A percentile compares a stretch with the other conserved stretches of the same genome.
phyloP scores from a whole-genome alignment of 2,797 vertebrate species.

The Enteromius mattozi region DNA sequence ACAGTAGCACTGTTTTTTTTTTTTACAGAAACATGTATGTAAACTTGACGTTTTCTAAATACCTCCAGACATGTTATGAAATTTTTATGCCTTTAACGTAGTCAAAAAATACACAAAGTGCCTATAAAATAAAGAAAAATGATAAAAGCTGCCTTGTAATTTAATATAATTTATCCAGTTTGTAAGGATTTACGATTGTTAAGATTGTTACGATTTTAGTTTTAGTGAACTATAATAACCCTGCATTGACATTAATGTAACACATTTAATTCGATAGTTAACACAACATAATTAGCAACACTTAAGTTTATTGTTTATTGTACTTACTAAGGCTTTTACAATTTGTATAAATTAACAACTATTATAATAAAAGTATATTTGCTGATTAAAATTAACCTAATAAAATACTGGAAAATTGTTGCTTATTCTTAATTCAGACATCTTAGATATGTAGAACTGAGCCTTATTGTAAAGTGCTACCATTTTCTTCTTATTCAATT shows the following conservation, averaged over 20 bases:
- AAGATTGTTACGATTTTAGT: too few relatives aligned
- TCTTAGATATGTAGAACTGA: neutral
- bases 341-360: neutral
- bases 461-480: neutral
- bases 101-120: too few relatives aligned
- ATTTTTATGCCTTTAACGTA: too few relatives aligned
- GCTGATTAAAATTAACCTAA: neutral
- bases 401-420: neutral
- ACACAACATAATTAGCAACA: neutral
- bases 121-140: too few relatives aligned
- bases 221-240: too few relatives aligned
- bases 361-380: neutral
- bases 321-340: neutral
- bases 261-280: neutral
- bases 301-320: neutral
- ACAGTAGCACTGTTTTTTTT: too few relatives aligned
- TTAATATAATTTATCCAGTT: too few relatives aligned
- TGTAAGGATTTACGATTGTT: too few relatives aligned
- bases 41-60: too few relatives aligned
- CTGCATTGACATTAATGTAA: neutral
- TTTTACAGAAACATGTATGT: too few relatives aligned
- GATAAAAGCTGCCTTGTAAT: too few relatives aligned
- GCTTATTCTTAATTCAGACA: neutral
- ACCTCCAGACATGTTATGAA: too few relatives aligned
- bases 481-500: neutral